Evolutionary conservation across 2,888 invertebrate genomes (phyloP).

Genomic region (Agrotis exclamationis): DNA sequence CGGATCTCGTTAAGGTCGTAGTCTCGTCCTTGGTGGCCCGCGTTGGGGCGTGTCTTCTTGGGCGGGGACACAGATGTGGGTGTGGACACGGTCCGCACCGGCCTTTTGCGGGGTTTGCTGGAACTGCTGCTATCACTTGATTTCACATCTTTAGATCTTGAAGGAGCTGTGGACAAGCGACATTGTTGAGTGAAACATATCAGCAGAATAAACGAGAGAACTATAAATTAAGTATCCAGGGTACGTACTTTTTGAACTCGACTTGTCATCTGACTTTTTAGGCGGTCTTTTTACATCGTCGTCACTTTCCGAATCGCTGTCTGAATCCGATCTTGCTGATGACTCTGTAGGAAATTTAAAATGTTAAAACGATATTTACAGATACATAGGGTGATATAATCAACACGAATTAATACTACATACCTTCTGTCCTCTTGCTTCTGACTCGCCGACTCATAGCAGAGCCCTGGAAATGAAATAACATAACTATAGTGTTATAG

Average conservation of each 20-base stretch:
- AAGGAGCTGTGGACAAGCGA: constrained; percentile 74
- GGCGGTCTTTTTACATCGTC: constrained; percentile 83
- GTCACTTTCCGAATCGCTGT: constrained; percentile 90
- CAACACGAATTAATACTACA: neutral
- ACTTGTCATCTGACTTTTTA: constrained; percentile 85
- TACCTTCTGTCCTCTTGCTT: constrained; percentile 86
- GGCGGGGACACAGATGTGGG: constrained; percentile 80
- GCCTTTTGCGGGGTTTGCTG: constrained; percentile 85
- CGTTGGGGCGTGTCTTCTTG: constrained; percentile 80
- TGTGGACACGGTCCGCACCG: constrained; percentile 80
- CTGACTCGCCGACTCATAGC: constrained; percentile 84
- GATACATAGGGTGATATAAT: neutral
- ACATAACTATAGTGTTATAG: too few relatives aligned
- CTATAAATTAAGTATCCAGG: neutral
- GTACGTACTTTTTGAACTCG: constrained; percentile 75
- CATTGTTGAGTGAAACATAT: neutral
- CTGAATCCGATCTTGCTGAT: constrained; percentile 85
- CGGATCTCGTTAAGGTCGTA: constrained; percentile 96
- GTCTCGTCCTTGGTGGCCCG: constrained; percentile 91
- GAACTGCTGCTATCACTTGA: constrained; percentile 86
- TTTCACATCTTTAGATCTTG: constrained; percentile 83
- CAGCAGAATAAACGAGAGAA: too few relatives aligned
- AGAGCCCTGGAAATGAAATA: constrained; percentile 83
- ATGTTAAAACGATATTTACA: neutral
- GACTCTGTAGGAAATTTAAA: constrained; percentile 76